phyloP scores from a whole-genome alignment of 2,888 invertebrate species.

The Acronicta alni region DNA sequence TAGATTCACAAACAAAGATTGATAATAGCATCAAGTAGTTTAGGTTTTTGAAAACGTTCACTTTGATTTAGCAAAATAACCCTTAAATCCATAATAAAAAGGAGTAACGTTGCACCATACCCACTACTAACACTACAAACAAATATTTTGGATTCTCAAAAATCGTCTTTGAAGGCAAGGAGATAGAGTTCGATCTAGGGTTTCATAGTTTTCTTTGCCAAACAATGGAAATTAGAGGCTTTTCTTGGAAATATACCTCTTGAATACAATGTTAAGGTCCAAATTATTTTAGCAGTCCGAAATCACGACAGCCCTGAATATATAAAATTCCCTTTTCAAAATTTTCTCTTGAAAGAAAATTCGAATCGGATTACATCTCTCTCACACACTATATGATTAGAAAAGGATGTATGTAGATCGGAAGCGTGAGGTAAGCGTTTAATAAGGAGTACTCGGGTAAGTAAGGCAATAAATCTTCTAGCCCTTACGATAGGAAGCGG shows the following conservation, averaged over 20 bases:
- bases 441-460: constrained; percentile 58
- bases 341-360: constrained; percentile 63
- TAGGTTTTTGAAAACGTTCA: constrained; percentile 22
- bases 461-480: constrained; percentile 75
- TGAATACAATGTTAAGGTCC: fast-evolving
- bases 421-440: constrained; percentile 38
- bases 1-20: constrained; percentile 80
- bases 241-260: not conserved
- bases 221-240: not conserved
- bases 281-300: not conserved
- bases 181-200: not conserved
- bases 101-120: constrained; percentile 9
- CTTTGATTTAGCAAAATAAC: constrained; percentile 34
- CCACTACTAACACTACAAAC: not conserved
- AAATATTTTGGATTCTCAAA: constrained; percentile 7
- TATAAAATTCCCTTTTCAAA: constrained; percentile 64
- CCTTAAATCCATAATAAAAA: constrained; percentile 22
- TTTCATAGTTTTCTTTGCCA: constrained; percentile 5
- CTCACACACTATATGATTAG: constrained; percentile 46
- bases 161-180: constrained; percentile 1
- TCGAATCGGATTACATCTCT: constrained; percentile 50
- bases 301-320: constrained; percentile 20
- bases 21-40: constrained; percentile 68
- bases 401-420: constrained; percentile 34
- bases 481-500: constrained; percentile 59